These are phyloP conservation scores for Hippocampus kuda DNA, from an alignment of 2,797 vertebrate species.

Conservation along the genomic window DNA sequence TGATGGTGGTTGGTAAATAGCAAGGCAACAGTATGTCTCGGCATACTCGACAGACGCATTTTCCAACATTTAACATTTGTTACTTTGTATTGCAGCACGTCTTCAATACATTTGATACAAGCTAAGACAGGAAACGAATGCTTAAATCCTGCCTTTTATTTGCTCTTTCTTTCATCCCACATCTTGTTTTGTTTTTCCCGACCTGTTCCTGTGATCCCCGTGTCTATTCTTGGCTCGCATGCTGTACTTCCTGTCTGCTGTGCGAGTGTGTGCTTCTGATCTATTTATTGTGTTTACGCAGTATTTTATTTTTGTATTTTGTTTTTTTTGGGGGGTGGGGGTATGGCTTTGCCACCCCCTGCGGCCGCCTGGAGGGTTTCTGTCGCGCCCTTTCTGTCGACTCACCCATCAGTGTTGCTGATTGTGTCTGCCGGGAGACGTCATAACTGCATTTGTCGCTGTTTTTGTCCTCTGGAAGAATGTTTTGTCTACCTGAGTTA, in stretches of 20 bases:
- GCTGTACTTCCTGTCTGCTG: constrained; percentile 1
- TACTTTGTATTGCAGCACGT: neutral
- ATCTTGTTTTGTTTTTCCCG: neutral
- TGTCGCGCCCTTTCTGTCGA: neutral
- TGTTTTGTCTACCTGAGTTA: constrained; percentile 36
- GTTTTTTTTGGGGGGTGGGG: neutral
- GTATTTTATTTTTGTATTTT: neutral
- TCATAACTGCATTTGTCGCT: constrained; percentile 37
- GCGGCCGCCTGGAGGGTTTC: neutral
- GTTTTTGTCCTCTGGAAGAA: constrained; percentile 36
- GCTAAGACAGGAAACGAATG: neutral
- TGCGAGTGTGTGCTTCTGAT: neutral
- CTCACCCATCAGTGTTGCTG: neutral
- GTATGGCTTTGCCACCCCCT: neutral
- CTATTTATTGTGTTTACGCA: neutral
- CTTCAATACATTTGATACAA: neutral
- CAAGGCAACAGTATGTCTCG: neutral
- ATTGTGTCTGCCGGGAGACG: neutral
- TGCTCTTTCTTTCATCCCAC: neutral
- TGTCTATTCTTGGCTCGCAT: constrained; percentile 2
- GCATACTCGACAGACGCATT: neutral
- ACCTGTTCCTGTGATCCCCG: neutral
- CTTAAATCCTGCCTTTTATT: neutral
- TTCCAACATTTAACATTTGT: neutral
- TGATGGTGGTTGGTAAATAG: neutral